These are phyloP conservation scores for Geopemphigus sp. DNA, from an alignment of 1,140 invertebrate genomes.

Conservation along the genomic window DNA sequence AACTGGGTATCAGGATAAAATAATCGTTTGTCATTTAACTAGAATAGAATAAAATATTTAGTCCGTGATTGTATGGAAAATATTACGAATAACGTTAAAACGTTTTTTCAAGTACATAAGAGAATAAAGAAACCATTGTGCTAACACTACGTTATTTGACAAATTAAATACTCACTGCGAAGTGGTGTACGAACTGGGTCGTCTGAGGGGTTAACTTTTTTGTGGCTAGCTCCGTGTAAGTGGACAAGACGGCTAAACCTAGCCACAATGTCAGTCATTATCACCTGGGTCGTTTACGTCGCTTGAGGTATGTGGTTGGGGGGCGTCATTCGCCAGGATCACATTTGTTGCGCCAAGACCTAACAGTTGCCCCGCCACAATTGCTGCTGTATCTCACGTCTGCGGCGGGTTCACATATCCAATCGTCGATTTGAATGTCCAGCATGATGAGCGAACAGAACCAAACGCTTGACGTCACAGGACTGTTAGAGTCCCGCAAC, in stretches of 20 bases:
- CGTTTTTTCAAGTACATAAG: background rate
- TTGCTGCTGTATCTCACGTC: conserved; percentile 34
- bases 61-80: no score
- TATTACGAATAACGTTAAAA: background rate
- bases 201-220: conserved; percentile 5
- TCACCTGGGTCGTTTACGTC: conserved; percentile 46
- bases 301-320: conserved; percentile 2
- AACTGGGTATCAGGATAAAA: no score
- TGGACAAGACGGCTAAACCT: conserved; percentile 12
- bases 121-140: background rate
- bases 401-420: conserved; percentile 35
- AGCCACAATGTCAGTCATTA: conserved; percentile 34
- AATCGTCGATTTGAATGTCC: conserved; percentile 35
- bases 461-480: conserved; percentile 26
- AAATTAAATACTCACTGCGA: background rate
- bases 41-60: no score
- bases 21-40: no score
- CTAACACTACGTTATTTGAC: background rate
- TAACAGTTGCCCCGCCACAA: conserved; percentile 27
- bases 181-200: conserved; percentile 34
- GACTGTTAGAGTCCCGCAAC: conserved; percentile 24
- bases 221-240: conserved; percentile 6
- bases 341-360: conserved; percentile 41
- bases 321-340: conserved; percentile 45
- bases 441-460: conserved; percentile 26